Evolutionary conservation across 2,113 vertebrate species (phyloP), one percentile per base, ranked within the genome.

Genomic region (Nibea albiflora): DNA sequence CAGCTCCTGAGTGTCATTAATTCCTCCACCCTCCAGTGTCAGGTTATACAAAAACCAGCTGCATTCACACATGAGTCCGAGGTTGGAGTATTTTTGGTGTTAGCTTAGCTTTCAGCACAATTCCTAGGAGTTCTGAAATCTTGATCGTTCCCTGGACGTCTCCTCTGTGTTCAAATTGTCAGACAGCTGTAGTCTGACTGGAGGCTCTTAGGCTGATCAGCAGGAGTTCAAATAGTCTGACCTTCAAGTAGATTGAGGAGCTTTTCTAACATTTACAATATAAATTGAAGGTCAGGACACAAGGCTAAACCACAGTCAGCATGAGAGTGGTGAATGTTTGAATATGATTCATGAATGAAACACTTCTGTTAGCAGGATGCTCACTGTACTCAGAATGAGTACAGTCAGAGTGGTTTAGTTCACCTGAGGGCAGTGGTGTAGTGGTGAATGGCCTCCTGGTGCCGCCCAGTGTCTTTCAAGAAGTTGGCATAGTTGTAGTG

Each of bases 401-500:
- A 61, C 24, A 28, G 31, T 63, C 24, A 42, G 46, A 70, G 42
- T 17, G 28, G 17, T 66, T 61, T 11, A 24, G 22, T 39, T 11
- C 3, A 95, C 95, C 94, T 93, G 80, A 95, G 97, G 56, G 98
- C 97, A 0, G 95, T 97, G 88, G 93, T 96, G 93, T 99, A 99
- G 91, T 99, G 98, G 89, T 96, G 93, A 88, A 98, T 96, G 0
- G 98, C 98, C 90, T 98, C 97, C 42, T 86, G 16, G 11, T 96
- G 95, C 4, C 96, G 96, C 49, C 96, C 95, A 42, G 91, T 95
- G 93, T 99, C 98, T 81, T 99, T 99, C 90, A 99, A 95, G 86
- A 98, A 99, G 91, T 99, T 99, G 91, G 98, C 98, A 0, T 98
- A 99, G 95, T 99, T 99, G 95, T 99, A 99, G 90, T 99, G 98